Conservation (phyloP, 2,113 vertebrate species). For the Papio anubis region DNA sequence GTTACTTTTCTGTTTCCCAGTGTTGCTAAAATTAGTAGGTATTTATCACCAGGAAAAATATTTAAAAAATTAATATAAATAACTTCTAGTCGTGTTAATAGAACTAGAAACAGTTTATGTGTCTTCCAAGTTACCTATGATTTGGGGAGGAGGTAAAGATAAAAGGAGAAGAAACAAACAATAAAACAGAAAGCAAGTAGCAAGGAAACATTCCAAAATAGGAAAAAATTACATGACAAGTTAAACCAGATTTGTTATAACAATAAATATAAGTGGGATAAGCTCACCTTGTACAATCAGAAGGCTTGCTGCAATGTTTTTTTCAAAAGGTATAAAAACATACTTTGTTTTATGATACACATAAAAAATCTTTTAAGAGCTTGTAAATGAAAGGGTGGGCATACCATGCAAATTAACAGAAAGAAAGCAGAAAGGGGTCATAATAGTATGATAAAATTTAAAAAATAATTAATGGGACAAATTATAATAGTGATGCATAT, state of each 20-base stretch:
- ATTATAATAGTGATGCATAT: neutral
- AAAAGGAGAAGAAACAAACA: neutral
- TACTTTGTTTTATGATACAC: neutral
- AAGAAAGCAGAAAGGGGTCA: neutral
- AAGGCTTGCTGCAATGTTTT: neutral
- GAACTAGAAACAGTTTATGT: neutral
- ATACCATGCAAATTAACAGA: neutral
- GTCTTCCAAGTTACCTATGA: neutral
- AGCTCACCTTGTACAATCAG: slow-evolving; percentile 3
- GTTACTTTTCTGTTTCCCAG: neutral
- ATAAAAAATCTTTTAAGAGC: neutral
- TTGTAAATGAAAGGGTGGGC: neutral
- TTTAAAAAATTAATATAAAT: neutral
- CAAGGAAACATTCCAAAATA: neutral
- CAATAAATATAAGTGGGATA: neutral
- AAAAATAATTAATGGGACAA: neutral
- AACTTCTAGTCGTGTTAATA: neutral
- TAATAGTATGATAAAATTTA: slow-evolving; percentile 21
- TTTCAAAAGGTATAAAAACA: neutral
- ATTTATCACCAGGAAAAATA: neutral
- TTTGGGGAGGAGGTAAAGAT: neutral
- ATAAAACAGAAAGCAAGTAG: neutral
- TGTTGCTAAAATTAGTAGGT: slow-evolving; percentile 14
- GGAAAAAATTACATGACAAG: neutral
- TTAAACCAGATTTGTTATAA: neutral